phyloP scores from a whole-genome alignment of 1,140 invertebrate species.

The Drosophila pectinifera region DNA sequence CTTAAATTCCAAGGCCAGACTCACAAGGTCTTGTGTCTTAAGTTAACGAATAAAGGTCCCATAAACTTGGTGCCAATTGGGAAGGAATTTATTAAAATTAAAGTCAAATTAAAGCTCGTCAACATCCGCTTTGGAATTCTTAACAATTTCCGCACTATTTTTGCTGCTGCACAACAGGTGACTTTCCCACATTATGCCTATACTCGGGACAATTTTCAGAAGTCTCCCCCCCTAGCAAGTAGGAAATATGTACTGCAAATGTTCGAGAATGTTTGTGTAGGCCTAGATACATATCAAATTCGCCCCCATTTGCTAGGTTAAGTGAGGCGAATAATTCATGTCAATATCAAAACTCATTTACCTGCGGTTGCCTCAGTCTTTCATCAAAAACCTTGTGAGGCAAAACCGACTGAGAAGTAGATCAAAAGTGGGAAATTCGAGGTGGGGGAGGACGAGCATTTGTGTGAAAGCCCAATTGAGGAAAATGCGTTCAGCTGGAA shows the following conservation, averaged over 20 bases:
- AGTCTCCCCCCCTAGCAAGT: not conserved
- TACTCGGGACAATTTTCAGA: not conserved
- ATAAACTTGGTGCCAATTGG: too few species aligned
- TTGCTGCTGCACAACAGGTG: constrained; percentile 9
- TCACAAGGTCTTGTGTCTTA: too few species aligned
- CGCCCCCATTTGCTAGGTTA: constrained; percentile 59
- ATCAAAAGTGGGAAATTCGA: constrained; percentile 27
- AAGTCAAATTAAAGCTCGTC: too few species aligned
- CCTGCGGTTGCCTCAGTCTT: constrained; percentile 67
- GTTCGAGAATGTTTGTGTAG: constrained; percentile 5
- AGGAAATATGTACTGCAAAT: constrained; percentile 14
- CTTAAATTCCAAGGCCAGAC: too few species aligned
- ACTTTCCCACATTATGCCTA: not conserved
- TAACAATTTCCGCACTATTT: not conserved
- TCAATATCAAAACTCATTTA: constrained; percentile 81
- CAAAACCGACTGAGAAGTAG: constrained; percentile 57
- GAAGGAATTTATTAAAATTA: not conserved
- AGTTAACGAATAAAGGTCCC: not conserved
- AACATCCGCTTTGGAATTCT: not conserved
- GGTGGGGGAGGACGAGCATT: not conserved
- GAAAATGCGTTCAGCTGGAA: constrained; percentile 59
- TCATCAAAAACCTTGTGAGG: constrained; percentile 44
- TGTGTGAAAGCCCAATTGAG: constrained; percentile 13
- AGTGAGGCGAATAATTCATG: constrained; percentile 77
- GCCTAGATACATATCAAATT: constrained; percentile 42